Percentiles rank a stretch among this genome's conserved stretches.
These are phyloP conservation scores for Nysson spinosus DNA, from an alignment of 2,888 invertebrate genomes.

Conservation along the genomic window DNA sequence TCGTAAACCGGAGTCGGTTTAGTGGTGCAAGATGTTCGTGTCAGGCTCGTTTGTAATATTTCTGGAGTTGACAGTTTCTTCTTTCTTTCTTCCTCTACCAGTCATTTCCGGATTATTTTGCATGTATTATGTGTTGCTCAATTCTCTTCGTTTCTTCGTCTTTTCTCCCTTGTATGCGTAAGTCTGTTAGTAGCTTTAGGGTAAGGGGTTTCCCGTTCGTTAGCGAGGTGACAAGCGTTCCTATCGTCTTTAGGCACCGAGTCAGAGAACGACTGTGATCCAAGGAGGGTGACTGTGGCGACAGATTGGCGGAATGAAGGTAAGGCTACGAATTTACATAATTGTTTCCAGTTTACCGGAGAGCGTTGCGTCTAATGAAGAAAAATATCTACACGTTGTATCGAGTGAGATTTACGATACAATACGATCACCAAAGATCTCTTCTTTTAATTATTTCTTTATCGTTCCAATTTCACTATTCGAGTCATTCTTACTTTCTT, in stretches of 20 bases:
- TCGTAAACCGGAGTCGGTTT: constrained; percentile 48
- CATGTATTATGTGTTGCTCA: constrained; percentile 2
- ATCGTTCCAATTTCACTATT: neutral
- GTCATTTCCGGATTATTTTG: too few relatives aligned
- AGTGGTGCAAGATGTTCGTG: constrained; percentile 29
- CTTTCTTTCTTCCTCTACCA: constrained; percentile 4
- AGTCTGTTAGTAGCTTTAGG: neutral
- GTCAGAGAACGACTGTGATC: neutral
- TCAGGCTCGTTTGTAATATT: constrained; percentile 18
- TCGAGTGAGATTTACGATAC: constrained; percentile 38
- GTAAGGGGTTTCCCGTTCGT: constrained; percentile 2
- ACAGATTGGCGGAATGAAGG: constrained; percentile 17
- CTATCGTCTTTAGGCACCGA: constrained; percentile 22
- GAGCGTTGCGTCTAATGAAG: constrained; percentile 65
- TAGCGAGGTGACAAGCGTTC: constrained; percentile 18
- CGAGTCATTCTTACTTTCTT: too few relatives aligned
- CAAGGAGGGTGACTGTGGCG: constrained; percentile 10
- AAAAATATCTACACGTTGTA: constrained; percentile 65
- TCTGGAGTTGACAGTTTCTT: constrained; percentile 15
- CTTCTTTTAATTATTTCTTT: neutral
- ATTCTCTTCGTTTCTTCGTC: neutral
- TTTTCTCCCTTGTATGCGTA: constrained; percentile 16
- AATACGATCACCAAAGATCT: constrained; percentile 34
- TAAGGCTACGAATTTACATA: constrained; percentile 67
- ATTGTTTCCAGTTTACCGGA: constrained; percentile 69